These are phyloP conservation scores for Pseudois nayaur DNA, from an alignment of 2,113 vertebrate species.

Conservation along the genomic window DNA sequence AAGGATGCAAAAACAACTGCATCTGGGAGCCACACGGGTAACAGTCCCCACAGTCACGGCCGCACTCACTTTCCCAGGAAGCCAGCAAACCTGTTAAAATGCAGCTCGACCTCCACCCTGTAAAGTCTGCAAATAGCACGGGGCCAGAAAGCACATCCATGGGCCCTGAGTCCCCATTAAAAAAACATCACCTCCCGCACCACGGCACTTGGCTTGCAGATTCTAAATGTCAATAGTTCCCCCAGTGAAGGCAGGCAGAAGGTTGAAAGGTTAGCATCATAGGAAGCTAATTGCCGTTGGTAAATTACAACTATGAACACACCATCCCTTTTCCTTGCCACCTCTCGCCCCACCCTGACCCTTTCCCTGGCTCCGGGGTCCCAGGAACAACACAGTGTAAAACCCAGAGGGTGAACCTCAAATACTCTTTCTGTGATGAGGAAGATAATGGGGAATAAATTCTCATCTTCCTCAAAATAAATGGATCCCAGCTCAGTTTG, in stretches of 20 bases:
- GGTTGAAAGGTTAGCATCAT: constrained; percentile 72
- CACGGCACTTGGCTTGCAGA: constrained; percentile 62
- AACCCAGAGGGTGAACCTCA: neutral
- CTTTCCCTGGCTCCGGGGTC: neutral
- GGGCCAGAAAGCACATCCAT: neutral
- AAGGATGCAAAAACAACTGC: neutral
- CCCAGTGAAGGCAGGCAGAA: constrained; percentile 68
- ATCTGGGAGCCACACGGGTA: neutral
- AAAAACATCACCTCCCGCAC: constrained; percentile 68
- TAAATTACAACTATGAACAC: constrained; percentile 57
- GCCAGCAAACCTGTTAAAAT: constrained; percentile 50
- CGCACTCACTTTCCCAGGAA: neutral
- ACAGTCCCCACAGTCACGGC: neutral
- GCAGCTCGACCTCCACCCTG: neutral
- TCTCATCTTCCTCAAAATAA: neutral
- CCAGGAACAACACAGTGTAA: neutral
- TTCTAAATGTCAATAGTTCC: constrained; percentile 80
- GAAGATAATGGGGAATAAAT: neutral
- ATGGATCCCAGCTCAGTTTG: neutral
- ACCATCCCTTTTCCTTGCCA: neutral
- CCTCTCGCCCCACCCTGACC: neutral
- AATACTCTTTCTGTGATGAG: neutral
- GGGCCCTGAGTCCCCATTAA: constrained; percentile 67
- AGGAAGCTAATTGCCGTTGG: constrained; percentile 67
- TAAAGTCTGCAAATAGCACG: constrained; percentile 66